Evolutionary conservation across 2,888 invertebrate species (phyloP), one percentile per base, ranked within the genome.

Genomic region (Heliconius ethilla): DNA sequence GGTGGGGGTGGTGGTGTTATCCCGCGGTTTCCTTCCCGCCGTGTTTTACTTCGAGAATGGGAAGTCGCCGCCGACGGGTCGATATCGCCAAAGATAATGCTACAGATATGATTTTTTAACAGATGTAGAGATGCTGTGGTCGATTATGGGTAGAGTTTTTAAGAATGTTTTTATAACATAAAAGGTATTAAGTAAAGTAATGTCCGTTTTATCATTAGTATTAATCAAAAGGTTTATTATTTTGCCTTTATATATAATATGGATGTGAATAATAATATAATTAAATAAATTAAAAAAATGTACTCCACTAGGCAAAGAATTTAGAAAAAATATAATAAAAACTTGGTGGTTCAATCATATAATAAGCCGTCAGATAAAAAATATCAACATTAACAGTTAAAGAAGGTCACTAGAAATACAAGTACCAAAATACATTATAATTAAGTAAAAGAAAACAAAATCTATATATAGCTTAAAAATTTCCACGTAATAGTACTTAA

Each of bases 41-140:
- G 93, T 94, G 94, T 94, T 94, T 94, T 93, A 94, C 94, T 94
- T 93, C 91, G 93, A 94, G 94, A 92, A 94, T 94, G 93, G 94
- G 94, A 94, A 94, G 93, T 93, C 92, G 93, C 89, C 91, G 92
- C 90, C 93, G 93, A 85, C 94, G 91, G 95, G 90, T 95, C 95
- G 95, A 95, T 94, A 94, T 85, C 85, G 88, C 83, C 94, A 94
- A 91, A 94, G 94, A 94, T 92, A 88, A 92, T 87, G 84, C 83
- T 80, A 85, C 86, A 87, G 86, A 87, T 83, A 83, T 83, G 84
- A 83, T 74, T 80, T 51, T 67, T 75, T 63, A 40, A 27, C 22
- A 62, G 59, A 66, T 83, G 83, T 82, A 11, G 10, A n/a, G 62
- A 29, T 51, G 40, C n/a, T 62, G 45, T 22, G 6, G 11, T 15